Evolutionary conservation across 2,888 invertebrate genomes (phyloP), one percentile per base, ranked within the genome.

Genomic region (Onchidella celtica): DNA sequence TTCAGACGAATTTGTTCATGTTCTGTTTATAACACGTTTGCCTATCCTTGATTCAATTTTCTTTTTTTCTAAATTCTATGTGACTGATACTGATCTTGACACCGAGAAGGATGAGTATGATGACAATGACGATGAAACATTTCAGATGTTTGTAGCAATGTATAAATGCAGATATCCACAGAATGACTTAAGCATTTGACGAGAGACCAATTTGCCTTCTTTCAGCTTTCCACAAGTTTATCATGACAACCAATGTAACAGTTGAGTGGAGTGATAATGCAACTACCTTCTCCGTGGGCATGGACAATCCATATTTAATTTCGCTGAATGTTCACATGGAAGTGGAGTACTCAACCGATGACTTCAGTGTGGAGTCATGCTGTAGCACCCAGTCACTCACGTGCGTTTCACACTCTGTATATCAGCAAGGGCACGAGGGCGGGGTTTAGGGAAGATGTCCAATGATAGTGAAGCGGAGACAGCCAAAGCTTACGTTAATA

Each of bases 361-460:
- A 77, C 66, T 77, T 17, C 27, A 40, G 36, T 2, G 57, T 77
- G 14, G 77, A 77, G 24, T 77, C 66, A 24, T 77, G 77, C 34
- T 77, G 77, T 57, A 9, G 36, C 9, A n/a, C n/a, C 34, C 68
- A 77, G 36, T 77, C 77, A 11, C 34, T 77, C 9, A 68, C 77
- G 77, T 77, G 57, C 2, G 77, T 68, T 9, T 36, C n/a, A 24
- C 17, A 3, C 17, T 68, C n/a, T 68, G 14, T 68, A n/a, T n/a
- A n/a, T n/a, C n/a, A n/a, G n/a, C n/a, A n/a, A n/a, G n/a, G n/a
- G n/a, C n/a, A n/a, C n/a, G n/a, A n/a, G n/a, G n/a, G n/a, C n/a
- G n/a, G n/a, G n/a, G n/a, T n/a, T n/a, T n/a, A n/a, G n/a, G n/a
- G n/a, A n/a, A n/a, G n/a, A n/a, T n/a, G n/a, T n/a, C n/a, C n/a